phyloP scores from a whole-genome alignment of 2,797 vertebrate genomes.

The Acridotheres tristis region DNA sequence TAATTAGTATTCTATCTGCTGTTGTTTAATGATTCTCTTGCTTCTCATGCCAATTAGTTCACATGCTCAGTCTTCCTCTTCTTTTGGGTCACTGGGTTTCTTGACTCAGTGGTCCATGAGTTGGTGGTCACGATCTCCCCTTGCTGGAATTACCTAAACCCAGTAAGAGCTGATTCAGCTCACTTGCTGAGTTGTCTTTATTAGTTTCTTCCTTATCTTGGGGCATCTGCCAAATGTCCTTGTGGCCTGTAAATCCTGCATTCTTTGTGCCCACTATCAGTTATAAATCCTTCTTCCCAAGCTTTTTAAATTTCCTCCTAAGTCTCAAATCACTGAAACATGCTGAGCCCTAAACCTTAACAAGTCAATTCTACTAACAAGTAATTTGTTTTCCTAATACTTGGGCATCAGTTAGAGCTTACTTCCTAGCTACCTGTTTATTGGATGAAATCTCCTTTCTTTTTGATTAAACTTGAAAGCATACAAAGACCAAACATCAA shows the following conservation, averaged over 20 bases:
- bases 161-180: neutral
- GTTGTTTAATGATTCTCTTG: neutral
- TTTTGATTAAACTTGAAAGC: neutral
- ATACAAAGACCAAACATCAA: neutral
- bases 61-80: neutral
- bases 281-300: neutral
- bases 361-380: neutral
- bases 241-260: neutral
- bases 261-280: neutral
- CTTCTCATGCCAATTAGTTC: neutral
- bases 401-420: neutral
- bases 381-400: neutral
- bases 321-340: neutral
- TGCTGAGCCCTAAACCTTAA: neutral
- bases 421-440: neutral
- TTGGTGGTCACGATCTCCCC: accelerated
- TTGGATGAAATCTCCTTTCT: neutral
- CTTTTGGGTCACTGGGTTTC: neutral
- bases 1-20: neutral
- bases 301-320: neutral
- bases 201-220: neutral
- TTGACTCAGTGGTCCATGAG: neutral
- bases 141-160: too few relatives aligned
- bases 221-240: neutral
- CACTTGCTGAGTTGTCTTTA: neutral